Evolutionary conservation across 2,113 vertebrate genomes (phyloP), one percentile per base, ranked within the genome.

Genomic region (Pangasianodon hypophthalmus): DNA sequence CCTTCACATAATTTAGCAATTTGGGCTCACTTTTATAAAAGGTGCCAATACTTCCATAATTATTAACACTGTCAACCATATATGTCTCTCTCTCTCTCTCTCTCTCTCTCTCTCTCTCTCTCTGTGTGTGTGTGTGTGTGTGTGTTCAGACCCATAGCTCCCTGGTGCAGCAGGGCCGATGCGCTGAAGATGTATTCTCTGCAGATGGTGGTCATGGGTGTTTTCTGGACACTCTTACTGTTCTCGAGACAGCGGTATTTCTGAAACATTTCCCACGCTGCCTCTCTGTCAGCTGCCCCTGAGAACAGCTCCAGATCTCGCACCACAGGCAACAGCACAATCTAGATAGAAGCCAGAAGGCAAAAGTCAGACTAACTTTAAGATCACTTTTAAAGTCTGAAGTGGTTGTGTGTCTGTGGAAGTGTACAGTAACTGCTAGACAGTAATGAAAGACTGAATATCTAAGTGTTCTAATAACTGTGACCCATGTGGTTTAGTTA

Each of bases 161-260:
- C 97, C 92, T 98, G 96, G 24, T 99, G 98, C 46, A 99, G 92
- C n/a, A 99, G 93, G 0, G 98, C 96, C 2, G 98, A 99, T 89
- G 98, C 96, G 85, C 98, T 99, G 89, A 98, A 98, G 94, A 99
- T 97, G 86, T 98, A 98, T 89, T 97, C 95, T 92, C 94, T 96
- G 91, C 98, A 99, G 94, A 99, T 97, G 4, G 98, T 97, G 0
- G 98, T 98, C 96, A 98, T 96, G 0, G 98, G 98, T 16, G 96
- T 97, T 93, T 99, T 99, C 79, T 98, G 95, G 50, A 99, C 97
- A 0, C 97, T 98, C 91, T 97, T 96, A 95, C 98, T 99, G 93
- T 96, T 98, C 94, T 99, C 98, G 94, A 98, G 93, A 89, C 98
- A 99, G 60, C 98, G 95, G 93, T 99, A 99, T 91, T 98, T 97